phyloP scores from a whole-genome alignment of 2,888 invertebrate genomes.

The Campoletis raptor region DNA sequence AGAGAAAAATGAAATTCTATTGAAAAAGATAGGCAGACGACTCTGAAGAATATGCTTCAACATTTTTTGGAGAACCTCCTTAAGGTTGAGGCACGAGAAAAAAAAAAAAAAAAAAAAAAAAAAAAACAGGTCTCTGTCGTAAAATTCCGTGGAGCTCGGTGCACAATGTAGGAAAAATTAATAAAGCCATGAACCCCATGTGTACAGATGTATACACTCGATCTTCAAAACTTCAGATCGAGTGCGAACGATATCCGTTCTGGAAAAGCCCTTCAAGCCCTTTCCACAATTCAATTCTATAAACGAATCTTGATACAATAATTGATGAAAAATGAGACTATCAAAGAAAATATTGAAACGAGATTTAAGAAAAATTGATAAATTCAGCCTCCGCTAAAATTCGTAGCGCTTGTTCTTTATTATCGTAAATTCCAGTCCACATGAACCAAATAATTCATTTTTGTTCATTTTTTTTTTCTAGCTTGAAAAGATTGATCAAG shows the following conservation, averaged over 20 bases:
- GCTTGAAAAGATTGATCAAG: not conserved
- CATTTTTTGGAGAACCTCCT: slow-evolving; percentile 17
- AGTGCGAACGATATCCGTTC: slow-evolving; percentile 10
- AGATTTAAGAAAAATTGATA: not conserved
- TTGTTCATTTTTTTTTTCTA: not conserved
- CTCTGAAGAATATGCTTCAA: not conserved
- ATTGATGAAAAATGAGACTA: not conserved
- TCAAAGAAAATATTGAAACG: not conserved
- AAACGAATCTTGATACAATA: not conserved
- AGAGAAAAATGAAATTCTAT: slow-evolving; percentile 3
- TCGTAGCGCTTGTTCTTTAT: not conserved
- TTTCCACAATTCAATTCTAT: not conserved
- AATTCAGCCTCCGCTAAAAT: not conserved
- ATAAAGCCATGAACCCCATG: slow-evolving; percentile 11
- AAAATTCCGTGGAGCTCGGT: not conserved
- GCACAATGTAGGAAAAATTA: not conserved
- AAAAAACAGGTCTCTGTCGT: slow-evolving; percentile 15
- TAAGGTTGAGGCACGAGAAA: no score
- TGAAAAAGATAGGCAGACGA: slow-evolving; percentile 1
- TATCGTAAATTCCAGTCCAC: not conserved
- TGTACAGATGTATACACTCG: slow-evolving; percentile 29
- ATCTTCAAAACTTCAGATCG: not conserved
- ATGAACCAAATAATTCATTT: not conserved
- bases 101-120: no score
- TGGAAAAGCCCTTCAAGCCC: not conserved